Percentiles rank a stretch among this genome's conserved stretches.
These are phyloP conservation scores for Podarcis raffonei DNA, from an alignment of 2,113 vertebrate genomes.

Conservation along the genomic window DNA sequence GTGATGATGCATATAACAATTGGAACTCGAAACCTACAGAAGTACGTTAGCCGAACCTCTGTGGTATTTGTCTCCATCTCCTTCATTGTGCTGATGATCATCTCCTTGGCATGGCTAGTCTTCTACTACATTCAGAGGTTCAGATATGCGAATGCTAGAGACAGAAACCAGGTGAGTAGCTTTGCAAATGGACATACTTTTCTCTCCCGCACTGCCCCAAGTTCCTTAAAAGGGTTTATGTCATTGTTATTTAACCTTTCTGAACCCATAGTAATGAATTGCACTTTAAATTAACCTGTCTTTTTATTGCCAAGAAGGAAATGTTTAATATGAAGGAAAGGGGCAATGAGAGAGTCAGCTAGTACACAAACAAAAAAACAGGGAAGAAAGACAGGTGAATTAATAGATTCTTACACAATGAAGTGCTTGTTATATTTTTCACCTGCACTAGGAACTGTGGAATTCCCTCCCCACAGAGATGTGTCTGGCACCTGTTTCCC, in stretches of 20 bases:
- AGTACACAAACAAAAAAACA: not conserved
- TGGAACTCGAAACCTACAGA: slow-evolving; percentile 97
- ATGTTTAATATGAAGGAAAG: not conserved
- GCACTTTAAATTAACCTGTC: not conserved
- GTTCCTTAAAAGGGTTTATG: not conserved
- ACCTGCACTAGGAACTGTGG: not conserved
- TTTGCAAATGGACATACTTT: not conserved
- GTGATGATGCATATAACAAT: slow-evolving; percentile 93
- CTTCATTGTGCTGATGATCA: slow-evolving; percentile 99
- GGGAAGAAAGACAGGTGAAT: not conserved
- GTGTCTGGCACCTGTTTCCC: too few species aligned
- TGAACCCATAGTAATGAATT: not conserved
- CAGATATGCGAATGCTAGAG: slow-evolving; percentile 94
- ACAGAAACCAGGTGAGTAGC: slow-evolving; percentile 91
- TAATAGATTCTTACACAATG: not conserved
- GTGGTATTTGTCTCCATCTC: slow-evolving; percentile 99
- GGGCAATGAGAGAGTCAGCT: not conserved
- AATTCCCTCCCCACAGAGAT: too few species aligned
- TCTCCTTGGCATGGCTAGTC: slow-evolving; percentile 97
- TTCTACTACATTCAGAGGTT: slow-evolving; percentile 99
- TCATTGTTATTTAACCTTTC: not conserved
- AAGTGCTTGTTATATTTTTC: not conserved
- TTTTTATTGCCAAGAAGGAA: not conserved
- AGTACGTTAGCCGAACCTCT: slow-evolving; percentile 96
- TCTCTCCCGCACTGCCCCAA: too few species aligned